Evolutionary conservation across 2,888 invertebrate species (phyloP), one percentile per base, ranked within the genome.

Genomic region (Mythimna impura): DNA sequence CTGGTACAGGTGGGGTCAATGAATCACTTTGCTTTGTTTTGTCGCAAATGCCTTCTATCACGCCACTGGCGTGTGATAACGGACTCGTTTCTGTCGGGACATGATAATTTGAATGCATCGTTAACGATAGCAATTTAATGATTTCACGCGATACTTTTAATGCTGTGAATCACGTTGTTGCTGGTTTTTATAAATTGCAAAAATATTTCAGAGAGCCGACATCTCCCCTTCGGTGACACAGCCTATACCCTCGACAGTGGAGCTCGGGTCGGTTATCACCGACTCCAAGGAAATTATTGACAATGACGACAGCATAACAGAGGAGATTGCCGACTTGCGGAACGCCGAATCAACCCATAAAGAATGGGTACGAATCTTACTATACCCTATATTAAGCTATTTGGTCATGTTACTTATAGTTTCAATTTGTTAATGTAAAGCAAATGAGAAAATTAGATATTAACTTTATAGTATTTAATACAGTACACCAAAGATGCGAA

Each of bases 271-370:
- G 0, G 82, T 72, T 40, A 73, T 76, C 12, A 76, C 66, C 69
- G 73, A 86, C 75, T 86, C 86, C 84, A 54, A 71, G 50, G 76
- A 87, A 58, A 83, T 76, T 90, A 91, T 80, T 60, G 86, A 80
- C 10, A 92, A 92, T 2, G 90, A 91, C 0, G 94, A 94, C 71
- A 94, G 92, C 84, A 93, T 93, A 83, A 91, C 89, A 61, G 94
- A 93, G 58, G 94, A 95, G 69, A 86, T 93, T 20, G 82, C 87
- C 14, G 94, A 93, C 71, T 81, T 91, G 83, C 93, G 90, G 87
- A 90, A 89, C 52, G 67, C 89, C 4, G 92, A 90, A 64, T 78
- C 85, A 25, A 80, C 81, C 9, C 91, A 90, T 71, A 90, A 89
- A 80, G 93, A 92, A 85, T 95, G 94, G 94, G 95, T 95, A 86